A percentile compares a stretch with the other conserved stretches of the same genome.
Evolutionary conservation across 2,797 vertebrate species (phyloP).

Genomic region (Huso huso): DNA sequence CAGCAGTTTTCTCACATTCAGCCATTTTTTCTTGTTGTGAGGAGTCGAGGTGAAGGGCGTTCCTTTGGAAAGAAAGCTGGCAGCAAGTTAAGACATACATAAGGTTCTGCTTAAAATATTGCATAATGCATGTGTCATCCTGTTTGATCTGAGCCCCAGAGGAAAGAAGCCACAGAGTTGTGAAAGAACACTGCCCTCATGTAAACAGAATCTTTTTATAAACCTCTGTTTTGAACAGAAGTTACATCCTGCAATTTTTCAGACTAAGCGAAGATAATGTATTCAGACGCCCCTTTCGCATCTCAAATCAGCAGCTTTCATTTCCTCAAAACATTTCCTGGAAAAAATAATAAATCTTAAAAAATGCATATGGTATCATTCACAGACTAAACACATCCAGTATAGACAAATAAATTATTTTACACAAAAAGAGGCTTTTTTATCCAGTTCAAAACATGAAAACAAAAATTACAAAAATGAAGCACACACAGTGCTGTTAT

Average conservation of each 20-base stretch:
- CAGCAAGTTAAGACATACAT: too few species aligned
- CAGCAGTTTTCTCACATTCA: too few species aligned
- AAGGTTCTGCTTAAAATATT: background rate
- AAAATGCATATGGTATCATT: too few species aligned
- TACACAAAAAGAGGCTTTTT: too few species aligned
- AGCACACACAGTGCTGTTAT: too few species aligned
- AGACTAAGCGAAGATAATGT: constrained; percentile 34
- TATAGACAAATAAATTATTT: too few species aligned
- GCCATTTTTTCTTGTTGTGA: too few species aligned
- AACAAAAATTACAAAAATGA: too few species aligned
- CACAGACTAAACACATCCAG: too few species aligned
- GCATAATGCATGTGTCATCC: background rate
- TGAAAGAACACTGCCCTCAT: background rate
- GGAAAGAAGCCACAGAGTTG: background rate
- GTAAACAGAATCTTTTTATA: constrained; percentile 14
- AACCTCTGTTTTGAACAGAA: background rate
- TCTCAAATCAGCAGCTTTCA: constrained; percentile 58
- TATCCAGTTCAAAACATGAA: too few species aligned
- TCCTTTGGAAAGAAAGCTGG: too few species aligned
- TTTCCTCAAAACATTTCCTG: constrained; percentile 54
- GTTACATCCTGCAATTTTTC: constrained; percentile 47
- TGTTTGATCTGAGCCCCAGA: background rate
- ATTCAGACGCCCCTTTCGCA: constrained; percentile 26
- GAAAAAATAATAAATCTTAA: constrained; percentile 27
- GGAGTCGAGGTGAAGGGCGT: too few species aligned